A percentile compares a stretch with the other conserved stretches of the same genome.
Conservation (phyloP, 2,797 vertebrate species). For the Schizopygopsis malacanthus region DNA sequence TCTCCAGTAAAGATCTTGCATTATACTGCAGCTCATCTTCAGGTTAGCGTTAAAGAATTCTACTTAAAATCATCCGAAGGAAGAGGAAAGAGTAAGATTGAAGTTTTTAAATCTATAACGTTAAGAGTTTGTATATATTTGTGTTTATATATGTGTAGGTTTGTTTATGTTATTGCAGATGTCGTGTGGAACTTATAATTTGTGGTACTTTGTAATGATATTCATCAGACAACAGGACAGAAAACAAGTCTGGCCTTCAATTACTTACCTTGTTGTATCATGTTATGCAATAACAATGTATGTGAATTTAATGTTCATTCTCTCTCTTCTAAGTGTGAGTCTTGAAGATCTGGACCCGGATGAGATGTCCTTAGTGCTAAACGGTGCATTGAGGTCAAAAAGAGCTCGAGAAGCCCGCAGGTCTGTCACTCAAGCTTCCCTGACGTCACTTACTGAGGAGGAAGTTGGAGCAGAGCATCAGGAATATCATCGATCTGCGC, state of each 20-base stretch:
- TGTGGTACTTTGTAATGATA: constrained; percentile 15
- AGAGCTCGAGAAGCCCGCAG: constrained; percentile 64
- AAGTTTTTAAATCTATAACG: neutral
- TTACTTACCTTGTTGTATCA: neutral
- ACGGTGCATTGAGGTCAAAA: constrained; percentile 26
- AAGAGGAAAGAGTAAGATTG: constrained; percentile 28
- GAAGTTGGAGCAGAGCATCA: constrained; percentile 60
- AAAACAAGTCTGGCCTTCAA: neutral
- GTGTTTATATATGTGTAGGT: neutral
- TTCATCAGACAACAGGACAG: neutral
- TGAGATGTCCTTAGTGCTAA: constrained; percentile 62
- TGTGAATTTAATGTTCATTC: neutral
- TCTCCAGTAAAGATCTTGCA: constrained; percentile 1
- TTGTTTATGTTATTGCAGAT: constrained; percentile 17
- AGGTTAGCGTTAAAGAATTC: neutral
- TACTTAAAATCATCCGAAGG: neutral
- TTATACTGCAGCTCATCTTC: constrained; percentile 12
- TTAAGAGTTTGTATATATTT: constrained; percentile 17
- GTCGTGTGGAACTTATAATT: neutral
- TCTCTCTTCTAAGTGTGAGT: constrained; percentile 63
- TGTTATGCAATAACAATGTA: constrained; percentile 17
- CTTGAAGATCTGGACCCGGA: constrained; percentile 67
- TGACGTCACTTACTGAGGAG: constrained; percentile 73
- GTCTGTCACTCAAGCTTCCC: constrained; percentile 70
- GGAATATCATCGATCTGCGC: constrained; percentile 50